phyloP scores from a whole-genome alignment of 2,113 vertebrate species.

The Sceloporus tristichus region DNA sequence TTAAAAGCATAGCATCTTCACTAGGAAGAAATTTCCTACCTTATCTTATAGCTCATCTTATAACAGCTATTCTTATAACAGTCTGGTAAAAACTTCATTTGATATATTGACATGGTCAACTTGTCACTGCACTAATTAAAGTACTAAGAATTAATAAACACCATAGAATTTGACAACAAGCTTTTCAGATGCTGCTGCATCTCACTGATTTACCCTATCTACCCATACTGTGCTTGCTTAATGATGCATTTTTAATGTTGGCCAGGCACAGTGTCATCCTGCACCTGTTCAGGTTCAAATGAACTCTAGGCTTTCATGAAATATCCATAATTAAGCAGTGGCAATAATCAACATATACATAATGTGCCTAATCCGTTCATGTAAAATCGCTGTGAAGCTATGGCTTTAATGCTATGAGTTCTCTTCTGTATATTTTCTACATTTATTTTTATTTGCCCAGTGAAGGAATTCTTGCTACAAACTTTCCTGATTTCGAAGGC shows the following conservation, averaged over 20 bases:
- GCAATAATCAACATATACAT: neutral
- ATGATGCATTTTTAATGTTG: constrained; percentile 20
- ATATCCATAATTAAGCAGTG: neutral
- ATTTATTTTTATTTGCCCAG: too few species aligned
- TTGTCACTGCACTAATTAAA: constrained; percentile 6
- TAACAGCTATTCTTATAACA: neutral
- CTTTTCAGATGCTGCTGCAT: neutral
- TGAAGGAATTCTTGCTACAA: too few species aligned
- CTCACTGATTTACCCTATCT: neutral
- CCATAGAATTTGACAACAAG: neutral
- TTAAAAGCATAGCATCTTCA: neutral
- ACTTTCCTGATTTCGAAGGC: too few species aligned
- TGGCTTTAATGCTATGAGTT: neutral
- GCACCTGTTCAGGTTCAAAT: neutral
- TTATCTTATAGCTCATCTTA: neutral
- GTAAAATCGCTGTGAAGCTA: neutral
- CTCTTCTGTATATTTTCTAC: too few species aligned
- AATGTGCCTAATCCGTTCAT: neutral
- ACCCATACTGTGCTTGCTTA: neutral
- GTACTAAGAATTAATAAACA: neutral
- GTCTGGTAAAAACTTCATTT: neutral
- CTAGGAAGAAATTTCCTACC: neutral
- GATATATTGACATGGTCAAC: neutral
- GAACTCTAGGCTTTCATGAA: neutral
- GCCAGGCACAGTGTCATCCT: neutral